Evolutionary conservation across 2,888 invertebrate species (phyloP).

Genomic region (Cheilosia impressa): DNA sequence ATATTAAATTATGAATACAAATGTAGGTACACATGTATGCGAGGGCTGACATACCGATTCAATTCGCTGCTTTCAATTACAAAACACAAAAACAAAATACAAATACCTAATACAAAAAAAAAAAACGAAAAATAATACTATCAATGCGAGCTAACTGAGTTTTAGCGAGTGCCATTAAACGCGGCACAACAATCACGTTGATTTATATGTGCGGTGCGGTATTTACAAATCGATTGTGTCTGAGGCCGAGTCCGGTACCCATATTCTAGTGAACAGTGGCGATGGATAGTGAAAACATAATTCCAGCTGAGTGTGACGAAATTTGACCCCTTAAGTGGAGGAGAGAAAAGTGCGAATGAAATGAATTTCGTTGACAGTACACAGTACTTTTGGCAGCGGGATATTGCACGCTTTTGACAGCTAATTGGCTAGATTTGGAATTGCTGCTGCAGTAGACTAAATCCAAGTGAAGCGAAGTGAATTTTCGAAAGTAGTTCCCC

Average conservation of each 20-base stretch:
- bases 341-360: conserved; percentile 47
- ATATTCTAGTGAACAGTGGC: conserved; percentile 2
- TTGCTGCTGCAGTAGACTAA: not conserved
- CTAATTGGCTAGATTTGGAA: not conserved
- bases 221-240: conserved; percentile 6
- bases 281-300: conserved; percentile 5
- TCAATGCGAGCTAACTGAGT: conserved; percentile 7
- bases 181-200: conserved; percentile 19
- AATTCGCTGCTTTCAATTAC: conserved; percentile 4
- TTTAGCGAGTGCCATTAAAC: conserved; percentile 26
- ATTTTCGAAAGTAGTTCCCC: conserved; percentile 37
- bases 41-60: not conserved
- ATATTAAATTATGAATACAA: conserved; percentile 27
- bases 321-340: conserved; percentile 27
- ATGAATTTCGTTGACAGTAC: conserved; percentile 46
- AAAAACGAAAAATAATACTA: conserved; percentile 61
- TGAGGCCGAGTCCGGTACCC: not conserved
- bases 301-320: conserved; percentile 36
- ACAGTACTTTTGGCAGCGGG: conserved; percentile 1
- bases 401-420: conserved; percentile 30
- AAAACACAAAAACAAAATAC: conserved; percentile 24
- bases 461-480: conserved; percentile 10
- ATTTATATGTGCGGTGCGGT: conserved; percentile 5
- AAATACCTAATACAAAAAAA: not conserved
- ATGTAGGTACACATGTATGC: conserved; percentile 19